phyloP scores from a whole-genome alignment of 2,797 vertebrate genomes.

The Pangasius sanitwongsei region DNA sequence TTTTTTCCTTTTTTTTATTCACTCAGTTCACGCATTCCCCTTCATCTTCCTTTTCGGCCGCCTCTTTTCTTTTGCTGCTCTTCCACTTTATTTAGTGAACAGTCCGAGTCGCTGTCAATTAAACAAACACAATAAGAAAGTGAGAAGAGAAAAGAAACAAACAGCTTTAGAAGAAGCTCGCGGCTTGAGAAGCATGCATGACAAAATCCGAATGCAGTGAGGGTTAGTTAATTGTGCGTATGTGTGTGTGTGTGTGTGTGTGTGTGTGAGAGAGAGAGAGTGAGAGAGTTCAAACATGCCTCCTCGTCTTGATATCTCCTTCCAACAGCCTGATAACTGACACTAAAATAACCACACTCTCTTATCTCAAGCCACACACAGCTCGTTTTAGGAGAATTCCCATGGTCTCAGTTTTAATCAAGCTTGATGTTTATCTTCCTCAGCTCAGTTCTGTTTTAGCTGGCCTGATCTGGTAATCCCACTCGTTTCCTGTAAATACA shows the following conservation, averaged over 20 bases:
- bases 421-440: background rate
- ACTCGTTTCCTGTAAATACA: slow-evolving; percentile 41
- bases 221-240: background rate
- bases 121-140: background rate
- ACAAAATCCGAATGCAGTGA: slow-evolving; percentile 9
- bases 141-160: background rate
- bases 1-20: too few species aligned
- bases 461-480: slow-evolving; percentile 15
- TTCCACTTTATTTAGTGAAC: background rate
- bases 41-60: background rate
- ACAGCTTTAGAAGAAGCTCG: background rate
- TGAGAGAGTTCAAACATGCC: slow-evolving; percentile 23
- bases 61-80: background rate
- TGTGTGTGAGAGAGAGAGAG: background rate
- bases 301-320: slow-evolving; percentile 12
- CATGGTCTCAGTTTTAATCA: background rate
- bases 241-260: background rate
- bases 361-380: slow-evolving; percentile 46
- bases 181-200: background rate
- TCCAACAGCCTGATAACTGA: background rate
- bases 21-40: background rate
- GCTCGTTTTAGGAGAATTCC: background rate
- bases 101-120: background rate
- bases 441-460: background rate
- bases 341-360: slow-evolving; percentile 7